These are phyloP conservation scores for Caranx melampygus DNA, from an alignment of 2,113 vertebrate genomes.

Conservation along the genomic window DNA sequence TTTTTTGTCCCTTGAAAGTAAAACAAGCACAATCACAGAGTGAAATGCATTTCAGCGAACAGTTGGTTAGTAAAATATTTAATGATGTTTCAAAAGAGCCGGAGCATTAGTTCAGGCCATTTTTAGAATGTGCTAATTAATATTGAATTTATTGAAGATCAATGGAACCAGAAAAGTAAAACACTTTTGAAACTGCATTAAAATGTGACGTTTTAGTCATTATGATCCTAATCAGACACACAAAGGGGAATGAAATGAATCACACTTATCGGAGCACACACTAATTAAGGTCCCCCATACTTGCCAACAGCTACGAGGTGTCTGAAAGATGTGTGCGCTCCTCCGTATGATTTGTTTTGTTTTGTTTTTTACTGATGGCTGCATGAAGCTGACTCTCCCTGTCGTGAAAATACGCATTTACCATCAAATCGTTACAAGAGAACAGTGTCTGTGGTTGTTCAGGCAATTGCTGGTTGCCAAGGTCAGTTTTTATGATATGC, in stretches of 20 bases:
- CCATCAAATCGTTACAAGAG: not conserved
- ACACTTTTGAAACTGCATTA: conserved; percentile 13
- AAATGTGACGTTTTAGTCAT: conserved; percentile 28
- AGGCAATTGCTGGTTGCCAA: conserved; percentile 8
- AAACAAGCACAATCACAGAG: not conserved
- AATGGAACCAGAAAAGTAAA: conserved; percentile 26
- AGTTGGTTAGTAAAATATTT: not conserved
- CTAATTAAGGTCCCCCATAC: conserved; percentile 20
- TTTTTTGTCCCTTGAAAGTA: not conserved
- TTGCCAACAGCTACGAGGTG: not conserved
- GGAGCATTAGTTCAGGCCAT: not conserved
- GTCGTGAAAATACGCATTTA: not conserved
- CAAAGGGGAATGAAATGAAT: conserved; percentile 24
- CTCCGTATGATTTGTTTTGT: not conserved
- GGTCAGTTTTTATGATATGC: conserved; percentile 9
- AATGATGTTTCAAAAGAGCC: not conserved
- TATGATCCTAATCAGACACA: conserved; percentile 32
- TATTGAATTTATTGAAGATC: conserved; percentile 20
- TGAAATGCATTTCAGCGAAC: not conserved
- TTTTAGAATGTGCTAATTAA: conserved; percentile 23
- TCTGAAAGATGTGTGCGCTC: not conserved
- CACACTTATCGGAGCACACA: conserved; percentile 20
- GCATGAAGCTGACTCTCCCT: not conserved
- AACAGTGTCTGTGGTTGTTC: not conserved
- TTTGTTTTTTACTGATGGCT: not conserved